phyloP scores from a whole-genome alignment of 2,888 invertebrate species.

The Watsonalla binaria region DNA sequence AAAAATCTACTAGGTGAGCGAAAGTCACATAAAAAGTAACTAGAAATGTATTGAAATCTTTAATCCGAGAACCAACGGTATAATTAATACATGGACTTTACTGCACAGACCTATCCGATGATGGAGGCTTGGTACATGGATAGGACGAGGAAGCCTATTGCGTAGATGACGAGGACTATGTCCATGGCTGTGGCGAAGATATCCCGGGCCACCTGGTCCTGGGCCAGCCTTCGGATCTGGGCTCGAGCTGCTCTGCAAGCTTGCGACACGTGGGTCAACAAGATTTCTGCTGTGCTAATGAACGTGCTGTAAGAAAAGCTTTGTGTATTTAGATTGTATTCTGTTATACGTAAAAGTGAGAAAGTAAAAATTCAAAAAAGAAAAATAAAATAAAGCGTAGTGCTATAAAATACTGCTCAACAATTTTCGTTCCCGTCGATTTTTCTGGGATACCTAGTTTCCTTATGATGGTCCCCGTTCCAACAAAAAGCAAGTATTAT shows the following conservation, averaged over 20 bases:
- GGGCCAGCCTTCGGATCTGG: constrained; percentile 30
- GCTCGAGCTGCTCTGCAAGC: constrained; percentile 21
- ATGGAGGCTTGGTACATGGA: constrained; percentile 51
- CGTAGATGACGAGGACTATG: constrained; percentile 50
- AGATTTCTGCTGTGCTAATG: constrained; percentile 30
- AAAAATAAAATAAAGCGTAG: too few species aligned
- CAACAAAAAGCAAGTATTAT: too few species aligned
- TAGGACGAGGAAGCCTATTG: constrained; percentile 54
- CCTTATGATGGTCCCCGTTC: too few species aligned
- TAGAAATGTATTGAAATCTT: constrained; percentile 5
- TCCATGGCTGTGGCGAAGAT: constrained; percentile 56
- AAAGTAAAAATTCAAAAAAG: too few species aligned
- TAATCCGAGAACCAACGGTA: not conserved
- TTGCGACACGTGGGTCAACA: constrained; percentile 26
- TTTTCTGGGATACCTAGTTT: too few species aligned
- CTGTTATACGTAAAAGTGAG: too few species aligned
- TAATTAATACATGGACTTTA: constrained; percentile 4
- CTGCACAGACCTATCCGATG: constrained; percentile 9
- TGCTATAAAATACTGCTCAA: too few species aligned
- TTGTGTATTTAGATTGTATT: too few species aligned
- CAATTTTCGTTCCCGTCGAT: too few species aligned
- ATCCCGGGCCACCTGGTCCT: constrained; percentile 37
- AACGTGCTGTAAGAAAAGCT: constrained; percentile 28
- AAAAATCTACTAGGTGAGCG: too few species aligned
- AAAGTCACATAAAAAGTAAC: too few species aligned